These are phyloP conservation scores for Anguilla obscura DNA, from an alignment of 2,797 vertebrate species.

Conservation along the genomic window DNA sequence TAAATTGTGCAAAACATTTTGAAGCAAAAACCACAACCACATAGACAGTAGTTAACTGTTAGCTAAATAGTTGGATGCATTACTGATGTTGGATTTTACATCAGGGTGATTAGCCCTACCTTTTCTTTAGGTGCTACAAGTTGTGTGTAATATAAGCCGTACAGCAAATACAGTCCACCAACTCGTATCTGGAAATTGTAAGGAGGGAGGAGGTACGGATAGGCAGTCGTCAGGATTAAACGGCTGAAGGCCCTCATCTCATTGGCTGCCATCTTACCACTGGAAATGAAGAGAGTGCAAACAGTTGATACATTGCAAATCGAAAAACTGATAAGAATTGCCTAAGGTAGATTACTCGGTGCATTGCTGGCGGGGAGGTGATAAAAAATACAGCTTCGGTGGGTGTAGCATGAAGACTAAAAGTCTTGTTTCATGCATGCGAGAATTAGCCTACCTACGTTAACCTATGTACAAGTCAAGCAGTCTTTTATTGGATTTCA, in stretches of 20 bases:
- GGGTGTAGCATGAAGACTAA: too few relatives aligned
- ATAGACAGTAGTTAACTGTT: not conserved
- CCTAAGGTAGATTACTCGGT: not conserved
- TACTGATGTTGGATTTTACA: not conserved
- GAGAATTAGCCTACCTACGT: too few relatives aligned
- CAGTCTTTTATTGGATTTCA: too few relatives aligned
- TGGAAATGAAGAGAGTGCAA: constrained; percentile 54
- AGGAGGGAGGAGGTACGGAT: constrained; percentile 80
- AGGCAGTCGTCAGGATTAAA: constrained; percentile 72
- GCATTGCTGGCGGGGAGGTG: not conserved
- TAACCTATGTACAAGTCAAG: too few relatives aligned
- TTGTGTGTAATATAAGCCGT: constrained; percentile 82
- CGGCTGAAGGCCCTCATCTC: constrained; percentile 76
- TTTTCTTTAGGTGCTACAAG: constrained; percentile 78
- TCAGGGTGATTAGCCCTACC: constrained; percentile 63
- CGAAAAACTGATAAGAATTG: not conserved
- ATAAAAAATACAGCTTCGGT: too few relatives aligned
- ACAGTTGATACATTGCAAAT: not conserved
- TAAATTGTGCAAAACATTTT: not conserved
- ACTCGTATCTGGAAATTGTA: constrained; percentile 93
- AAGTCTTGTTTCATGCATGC: too few relatives aligned
- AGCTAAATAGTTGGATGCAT: not conserved
- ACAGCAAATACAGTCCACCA: constrained; percentile 87
- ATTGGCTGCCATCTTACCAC: constrained; percentile 70
- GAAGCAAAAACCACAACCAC: not conserved